phyloP scores from a whole-genome alignment of 2,113 vertebrate species.

The Hydrolagus affinis region DNA sequence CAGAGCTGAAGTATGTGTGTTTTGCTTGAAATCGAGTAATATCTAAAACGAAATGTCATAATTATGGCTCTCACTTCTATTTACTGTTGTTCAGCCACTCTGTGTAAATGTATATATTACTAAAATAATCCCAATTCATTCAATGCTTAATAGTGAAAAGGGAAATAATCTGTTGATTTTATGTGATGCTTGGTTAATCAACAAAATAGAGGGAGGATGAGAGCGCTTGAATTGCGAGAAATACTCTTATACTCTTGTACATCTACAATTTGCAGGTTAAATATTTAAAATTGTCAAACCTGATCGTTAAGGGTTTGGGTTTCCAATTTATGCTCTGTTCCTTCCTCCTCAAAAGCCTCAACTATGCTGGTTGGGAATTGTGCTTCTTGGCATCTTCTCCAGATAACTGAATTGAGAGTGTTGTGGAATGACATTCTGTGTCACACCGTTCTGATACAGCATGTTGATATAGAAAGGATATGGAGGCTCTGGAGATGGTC shows the following conservation, averaged over 20 bases:
- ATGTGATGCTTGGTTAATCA: background rate
- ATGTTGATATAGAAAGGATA: too few species aligned
- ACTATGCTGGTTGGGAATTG: too few species aligned
- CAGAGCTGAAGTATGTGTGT: background rate
- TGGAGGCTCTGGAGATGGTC: too few species aligned
- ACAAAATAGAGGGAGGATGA: background rate
- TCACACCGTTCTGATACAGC: background rate
- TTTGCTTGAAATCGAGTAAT: background rate
- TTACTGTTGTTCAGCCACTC: background rate
- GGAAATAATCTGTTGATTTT: background rate
- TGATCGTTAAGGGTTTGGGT: background rate
- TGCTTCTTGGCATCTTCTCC: too few species aligned
- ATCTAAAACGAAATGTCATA: too few species aligned
- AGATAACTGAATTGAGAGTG: too few species aligned
- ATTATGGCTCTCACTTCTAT: background rate
- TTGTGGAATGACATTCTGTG: background rate
- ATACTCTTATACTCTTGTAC: background rate
- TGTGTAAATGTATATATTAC: background rate
- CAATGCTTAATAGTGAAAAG: background rate
- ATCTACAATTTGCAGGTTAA: background rate
- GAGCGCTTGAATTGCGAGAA: background rate
- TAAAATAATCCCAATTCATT: background rate
- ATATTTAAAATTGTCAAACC: background rate
- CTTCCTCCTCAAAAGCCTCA: background rate
- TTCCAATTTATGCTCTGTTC: background rate